phyloP scores from a whole-genome alignment of 2,888 invertebrate species.

The Dynastes grantii region DNA sequence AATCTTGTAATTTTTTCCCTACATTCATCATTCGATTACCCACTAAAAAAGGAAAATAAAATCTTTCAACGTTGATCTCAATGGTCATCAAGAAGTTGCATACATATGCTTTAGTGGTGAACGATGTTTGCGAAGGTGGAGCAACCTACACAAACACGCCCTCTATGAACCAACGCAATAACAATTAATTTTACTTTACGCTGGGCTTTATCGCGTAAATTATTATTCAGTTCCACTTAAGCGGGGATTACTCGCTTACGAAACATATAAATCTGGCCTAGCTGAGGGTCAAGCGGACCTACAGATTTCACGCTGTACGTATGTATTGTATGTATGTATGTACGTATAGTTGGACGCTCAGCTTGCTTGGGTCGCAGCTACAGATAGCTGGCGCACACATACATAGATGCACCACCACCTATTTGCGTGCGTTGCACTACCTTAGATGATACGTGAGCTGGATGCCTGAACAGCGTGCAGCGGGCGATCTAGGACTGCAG shows the following conservation, averaged over 20 bases:
- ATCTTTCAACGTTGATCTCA: no score
- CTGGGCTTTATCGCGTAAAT: constrained; percentile 45
- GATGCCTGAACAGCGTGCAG: not conserved
- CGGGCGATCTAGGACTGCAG: constrained; percentile 57
- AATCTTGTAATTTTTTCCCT: no score
- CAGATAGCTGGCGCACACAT: not conserved
- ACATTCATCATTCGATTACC: no score
- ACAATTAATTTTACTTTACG: constrained; percentile 45
- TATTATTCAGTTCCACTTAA: constrained; percentile 47
- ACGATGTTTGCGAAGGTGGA: not conserved
- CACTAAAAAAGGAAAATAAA: no score
- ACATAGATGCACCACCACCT: not conserved
- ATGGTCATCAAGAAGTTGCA: no score
- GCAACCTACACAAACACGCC: not conserved
- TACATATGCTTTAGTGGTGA: no score
- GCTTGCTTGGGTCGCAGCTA: no score
- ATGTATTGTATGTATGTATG: not conserved
- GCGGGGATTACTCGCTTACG: constrained; percentile 46
- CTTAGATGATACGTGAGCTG: constrained; percentile 3
- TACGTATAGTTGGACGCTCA: no score
- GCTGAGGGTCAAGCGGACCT: constrained; percentile 20
- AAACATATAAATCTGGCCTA: constrained; percentile 43
- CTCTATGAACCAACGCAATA: constrained; percentile 35
- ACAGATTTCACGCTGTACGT: constrained; percentile 9
- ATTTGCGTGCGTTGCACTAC: not conserved